These are phyloP conservation scores for Amniataba percoides DNA, from an alignment of 2,797 vertebrate species.

Conservation along the genomic window DNA sequence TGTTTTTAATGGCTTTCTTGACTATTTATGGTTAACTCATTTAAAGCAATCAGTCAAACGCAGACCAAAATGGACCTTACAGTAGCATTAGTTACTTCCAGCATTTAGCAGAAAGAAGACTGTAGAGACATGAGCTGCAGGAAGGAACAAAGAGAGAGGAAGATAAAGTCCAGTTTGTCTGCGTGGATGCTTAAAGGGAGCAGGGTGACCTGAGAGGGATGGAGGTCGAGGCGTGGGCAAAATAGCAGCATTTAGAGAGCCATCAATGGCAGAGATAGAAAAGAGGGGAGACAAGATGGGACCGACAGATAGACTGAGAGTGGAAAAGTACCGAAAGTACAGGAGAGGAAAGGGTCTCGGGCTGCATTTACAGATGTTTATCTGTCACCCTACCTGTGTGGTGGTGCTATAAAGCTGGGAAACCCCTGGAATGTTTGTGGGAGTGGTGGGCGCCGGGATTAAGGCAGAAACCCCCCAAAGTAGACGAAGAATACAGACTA, in stretches of 20 bases:
- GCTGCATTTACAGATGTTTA: constrained; percentile 47
- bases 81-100: background rate
- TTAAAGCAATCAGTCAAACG: background rate
- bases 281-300: constrained; percentile 26
- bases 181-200: constrained; percentile 13
- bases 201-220: constrained; percentile 14
- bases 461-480: constrained; percentile 6
- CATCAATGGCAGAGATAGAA: constrained; percentile 34
- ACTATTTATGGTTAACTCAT: background rate
- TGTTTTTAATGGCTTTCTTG: background rate
- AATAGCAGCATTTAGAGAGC: constrained; percentile 26
- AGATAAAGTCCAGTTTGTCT: background rate
- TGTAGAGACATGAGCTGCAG: background rate
- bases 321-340: constrained; percentile 21
- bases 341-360: background rate
- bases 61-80: background rate
- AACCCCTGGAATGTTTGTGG: constrained; percentile 46
- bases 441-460: background rate
- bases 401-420: constrained; percentile 3
- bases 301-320: constrained; percentile 21
- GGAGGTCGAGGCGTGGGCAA: constrained; percentile 26
- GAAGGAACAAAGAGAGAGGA: constrained; percentile 9
- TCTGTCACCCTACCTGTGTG: constrained; percentile 35
- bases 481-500: constrained; percentile 23
- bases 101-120: background rate